Percentiles rank a stretch among this genome's conserved stretches.
Conservation (phyloP, 2,888 invertebrate species). For the Pegoplata infirma region DNA sequence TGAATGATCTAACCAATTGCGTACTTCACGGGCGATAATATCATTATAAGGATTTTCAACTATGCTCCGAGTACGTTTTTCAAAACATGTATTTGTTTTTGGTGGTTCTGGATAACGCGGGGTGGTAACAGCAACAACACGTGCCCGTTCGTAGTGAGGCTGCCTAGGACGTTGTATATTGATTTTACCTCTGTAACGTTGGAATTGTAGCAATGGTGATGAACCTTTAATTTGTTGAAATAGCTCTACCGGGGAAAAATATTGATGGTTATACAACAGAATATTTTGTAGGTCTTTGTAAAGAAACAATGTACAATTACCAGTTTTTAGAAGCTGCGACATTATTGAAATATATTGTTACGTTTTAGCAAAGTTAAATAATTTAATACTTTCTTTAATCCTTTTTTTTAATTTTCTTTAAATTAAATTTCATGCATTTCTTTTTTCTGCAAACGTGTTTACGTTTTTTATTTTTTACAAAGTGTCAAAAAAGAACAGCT, state of each 20-base stretch:
- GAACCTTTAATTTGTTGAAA: constrained; percentile 61
- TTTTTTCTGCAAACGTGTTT: neutral
- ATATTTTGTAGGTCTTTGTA: neutral
- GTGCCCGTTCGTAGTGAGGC: constrained; percentile 85
- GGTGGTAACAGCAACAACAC: constrained; percentile 82
- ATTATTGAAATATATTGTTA: neutral
- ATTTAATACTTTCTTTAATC: neutral
- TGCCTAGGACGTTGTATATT: constrained; percentile 86
- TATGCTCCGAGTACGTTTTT: constrained; percentile 72
- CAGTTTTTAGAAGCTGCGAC: constrained; percentile 46
- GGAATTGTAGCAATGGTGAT: constrained; percentile 80
- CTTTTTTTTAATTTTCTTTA: neutral
- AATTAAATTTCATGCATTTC: neutral
- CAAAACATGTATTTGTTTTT: constrained; percentile 80
- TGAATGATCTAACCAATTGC: constrained; percentile 85
- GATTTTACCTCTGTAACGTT: constrained; percentile 86
- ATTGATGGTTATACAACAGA: constrained; percentile 42
- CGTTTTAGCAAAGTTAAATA: neutral
- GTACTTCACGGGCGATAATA: constrained; percentile 85
- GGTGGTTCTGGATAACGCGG: constrained; percentile 81
- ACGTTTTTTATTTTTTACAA: too few species aligned
- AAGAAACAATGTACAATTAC: constrained; percentile 4
- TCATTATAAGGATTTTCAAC: constrained; percentile 85
- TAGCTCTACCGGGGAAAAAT: too few species aligned
- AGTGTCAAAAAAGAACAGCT: neutral